Base-by-base conservation (phyloP, 2,797 vertebrate species). In the Discoglossus pictus region DNA sequence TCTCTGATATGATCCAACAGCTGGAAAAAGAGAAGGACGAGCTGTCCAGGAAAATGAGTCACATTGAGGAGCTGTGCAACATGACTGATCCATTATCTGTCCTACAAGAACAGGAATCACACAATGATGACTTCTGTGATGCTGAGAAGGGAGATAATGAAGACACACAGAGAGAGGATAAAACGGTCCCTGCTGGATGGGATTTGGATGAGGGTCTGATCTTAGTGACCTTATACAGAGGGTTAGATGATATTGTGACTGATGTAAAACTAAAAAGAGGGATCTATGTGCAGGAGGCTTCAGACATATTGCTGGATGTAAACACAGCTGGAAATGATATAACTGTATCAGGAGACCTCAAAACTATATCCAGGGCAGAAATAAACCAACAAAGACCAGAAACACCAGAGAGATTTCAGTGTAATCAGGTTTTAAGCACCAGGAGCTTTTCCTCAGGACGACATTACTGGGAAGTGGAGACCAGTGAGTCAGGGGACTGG, bases 401-500 rank as follows among this genome's bases (percentile, higher is more conserved):
- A 15, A 34, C 16, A 2, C 36, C 17, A 1, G 44, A 51, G 17
- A 43, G 65, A 18, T 68, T 68, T 5, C 56, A 59, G 7, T 60
- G 15, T 51, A 43, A 36, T 10, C 65, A 68, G 35, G 55, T 68
- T 21, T 15, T 60, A 48, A 68, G 55, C 12, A 60, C 40, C n/a
- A 35, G 48, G 46, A 59, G 12, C 5, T 68, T 68, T 16, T 17
- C 3, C 16, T 59, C 65, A 1, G 65, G 65, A 2, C 35, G 27
- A 23, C 25, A 43, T 44, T 68, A 60, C 65, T 68, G 65, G 65
- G 65, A 59, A 7, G 36, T 68, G 55, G 54, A 59, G 18, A 43
- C 46, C 38, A 67, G 65, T 9, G 55, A 68, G 17, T 39, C 38
- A 1, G 65, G 65, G 17, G 52, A 52, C 46, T 60, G 65, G 65